A percentile compares a stretch with the other conserved stretches of the same genome.
These are phyloP conservation scores for Mesochorus sp. DNA, from an alignment of 2,888 invertebrate genomes.

Conservation along the genomic window DNA sequence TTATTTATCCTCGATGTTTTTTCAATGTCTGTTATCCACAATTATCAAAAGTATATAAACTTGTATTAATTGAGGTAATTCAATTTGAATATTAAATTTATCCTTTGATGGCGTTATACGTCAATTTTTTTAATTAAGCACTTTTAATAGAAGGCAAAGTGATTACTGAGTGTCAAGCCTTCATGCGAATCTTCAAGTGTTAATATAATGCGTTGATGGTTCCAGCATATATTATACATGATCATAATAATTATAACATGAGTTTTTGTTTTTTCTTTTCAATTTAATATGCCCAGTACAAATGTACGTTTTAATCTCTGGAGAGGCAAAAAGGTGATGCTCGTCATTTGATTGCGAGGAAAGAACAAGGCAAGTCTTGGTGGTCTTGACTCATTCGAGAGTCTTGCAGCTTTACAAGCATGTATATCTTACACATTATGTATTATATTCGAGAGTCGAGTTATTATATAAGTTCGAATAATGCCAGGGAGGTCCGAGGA, in stretches of 20 bases:
- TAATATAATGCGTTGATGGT: too few relatives aligned
- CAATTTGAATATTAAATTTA: too few relatives aligned
- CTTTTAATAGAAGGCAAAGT: too few relatives aligned
- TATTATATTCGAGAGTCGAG: slow-evolving; percentile 14
- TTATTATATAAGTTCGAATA: slow-evolving; percentile 30
- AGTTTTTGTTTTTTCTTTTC: slow-evolving; percentile 39
- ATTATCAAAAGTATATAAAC: too few relatives aligned
- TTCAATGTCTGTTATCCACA: too few relatives aligned
- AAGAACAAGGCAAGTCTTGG: slow-evolving; percentile 36
- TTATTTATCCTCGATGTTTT: too few relatives aligned
- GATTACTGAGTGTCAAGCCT: too few relatives aligned
- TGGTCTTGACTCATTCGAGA: slow-evolving; percentile 9
- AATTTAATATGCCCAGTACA: slow-evolving; percentile 29
- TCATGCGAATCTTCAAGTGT: too few relatives aligned
- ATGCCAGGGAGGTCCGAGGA: background rate
- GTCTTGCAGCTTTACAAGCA: slow-evolving; percentile 3
- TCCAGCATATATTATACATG: slow-evolving; percentile 14
- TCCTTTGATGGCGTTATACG: too few relatives aligned
- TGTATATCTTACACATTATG: background rate
- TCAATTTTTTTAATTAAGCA: too few relatives aligned
- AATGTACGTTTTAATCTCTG: slow-evolving; percentile 34
- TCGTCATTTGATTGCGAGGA: slow-evolving; percentile 42
- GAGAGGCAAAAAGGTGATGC: background rate
- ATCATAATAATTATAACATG: slow-evolving; percentile 4
- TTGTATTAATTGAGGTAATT: too few relatives aligned